Evolutionary conservation across 2,113 vertebrate species (phyloP).

Genomic region (Eretmochelys imbricata): DNA sequence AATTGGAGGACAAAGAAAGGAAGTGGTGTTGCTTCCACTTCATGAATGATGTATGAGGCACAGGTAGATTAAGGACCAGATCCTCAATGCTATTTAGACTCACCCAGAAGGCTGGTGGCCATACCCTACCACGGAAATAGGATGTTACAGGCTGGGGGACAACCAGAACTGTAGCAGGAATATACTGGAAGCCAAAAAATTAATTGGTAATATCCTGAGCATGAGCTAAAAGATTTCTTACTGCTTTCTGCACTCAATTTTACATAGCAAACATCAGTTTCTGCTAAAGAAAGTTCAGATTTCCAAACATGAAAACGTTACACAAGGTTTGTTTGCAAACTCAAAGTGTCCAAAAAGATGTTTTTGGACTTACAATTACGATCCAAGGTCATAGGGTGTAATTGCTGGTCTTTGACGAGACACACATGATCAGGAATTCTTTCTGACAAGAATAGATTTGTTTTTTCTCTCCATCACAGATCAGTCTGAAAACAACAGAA

Average conservation of each 20-base stretch:
- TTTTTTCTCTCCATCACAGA: not conserved
- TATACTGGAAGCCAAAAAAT: slow-evolving; percentile 15
- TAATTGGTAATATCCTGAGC: not conserved
- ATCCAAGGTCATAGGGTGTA: slow-evolving; percentile 8
- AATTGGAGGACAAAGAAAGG: too few species aligned
- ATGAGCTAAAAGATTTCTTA: not conserved
- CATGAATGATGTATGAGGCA: too few species aligned
- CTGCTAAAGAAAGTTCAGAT: not conserved
- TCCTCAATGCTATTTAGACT: too few species aligned
- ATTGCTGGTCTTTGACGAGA: slow-evolving; percentile 7
- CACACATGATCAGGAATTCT: slow-evolving; percentile 7
- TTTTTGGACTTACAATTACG: slow-evolving; percentile 16
- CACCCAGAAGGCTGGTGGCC: not conserved
- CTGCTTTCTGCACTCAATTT: not conserved
- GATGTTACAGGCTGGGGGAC: not conserved
- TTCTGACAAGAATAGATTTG: not conserved
- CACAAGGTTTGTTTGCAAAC: not conserved
- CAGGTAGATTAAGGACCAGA: too few species aligned
- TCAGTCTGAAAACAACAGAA: not conserved
- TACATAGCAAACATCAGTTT: not conserved
- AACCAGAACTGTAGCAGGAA: not conserved
- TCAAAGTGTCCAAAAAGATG: not conserved
- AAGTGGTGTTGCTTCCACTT: too few species aligned
- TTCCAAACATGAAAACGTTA: not conserved
- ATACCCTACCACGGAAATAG: not conserved